phyloP scores from a whole-genome alignment of 2,888 invertebrate species.

The Drosophila cyrtoloma region DNA sequence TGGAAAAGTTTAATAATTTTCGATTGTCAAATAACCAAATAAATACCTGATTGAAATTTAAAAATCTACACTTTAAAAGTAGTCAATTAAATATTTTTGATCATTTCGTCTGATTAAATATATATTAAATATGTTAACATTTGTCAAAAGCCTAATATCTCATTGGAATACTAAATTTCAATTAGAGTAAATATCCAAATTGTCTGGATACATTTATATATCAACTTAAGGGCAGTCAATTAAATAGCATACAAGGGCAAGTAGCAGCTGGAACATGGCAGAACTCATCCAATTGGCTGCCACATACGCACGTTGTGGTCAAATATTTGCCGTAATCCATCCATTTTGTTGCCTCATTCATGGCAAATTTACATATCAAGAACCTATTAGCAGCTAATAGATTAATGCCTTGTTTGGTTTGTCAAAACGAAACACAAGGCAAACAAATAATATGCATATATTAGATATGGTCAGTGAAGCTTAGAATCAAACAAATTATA shows the following conservation, averaged over 20 bases:
- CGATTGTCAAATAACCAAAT: not conserved
- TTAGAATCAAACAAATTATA: constrained; percentile 56
- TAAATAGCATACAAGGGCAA: not conserved
- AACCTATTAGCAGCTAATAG: constrained; percentile 79
- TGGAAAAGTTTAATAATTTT: too few species aligned
- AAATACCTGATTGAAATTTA: not conserved
- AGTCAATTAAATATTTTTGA: not conserved
- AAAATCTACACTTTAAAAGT: not conserved
- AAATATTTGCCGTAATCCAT: constrained; percentile 65
- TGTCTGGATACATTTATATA: not conserved
- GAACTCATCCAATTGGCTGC: not conserved
- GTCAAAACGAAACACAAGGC: constrained; percentile 6
- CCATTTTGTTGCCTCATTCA: constrained; percentile 45
- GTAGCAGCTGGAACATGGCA: constrained; percentile 27
- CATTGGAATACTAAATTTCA: not conserved
- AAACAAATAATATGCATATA: constrained; percentile 1
- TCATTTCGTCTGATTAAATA: not conserved
- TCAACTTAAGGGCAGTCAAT: not conserved
- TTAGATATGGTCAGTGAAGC: constrained; percentile 15
- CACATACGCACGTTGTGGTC: constrained; percentile 41
- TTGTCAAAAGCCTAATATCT: not conserved
- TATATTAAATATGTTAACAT: not conserved
- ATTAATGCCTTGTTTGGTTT: constrained; percentile 70
- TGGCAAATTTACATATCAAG: constrained; percentile 71
- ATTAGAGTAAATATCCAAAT: not conserved